Evolutionary conservation across 1,140 invertebrate species (phyloP), one percentile per base, ranked within the genome.

Genomic region (Steinernema khuongi): DNA sequence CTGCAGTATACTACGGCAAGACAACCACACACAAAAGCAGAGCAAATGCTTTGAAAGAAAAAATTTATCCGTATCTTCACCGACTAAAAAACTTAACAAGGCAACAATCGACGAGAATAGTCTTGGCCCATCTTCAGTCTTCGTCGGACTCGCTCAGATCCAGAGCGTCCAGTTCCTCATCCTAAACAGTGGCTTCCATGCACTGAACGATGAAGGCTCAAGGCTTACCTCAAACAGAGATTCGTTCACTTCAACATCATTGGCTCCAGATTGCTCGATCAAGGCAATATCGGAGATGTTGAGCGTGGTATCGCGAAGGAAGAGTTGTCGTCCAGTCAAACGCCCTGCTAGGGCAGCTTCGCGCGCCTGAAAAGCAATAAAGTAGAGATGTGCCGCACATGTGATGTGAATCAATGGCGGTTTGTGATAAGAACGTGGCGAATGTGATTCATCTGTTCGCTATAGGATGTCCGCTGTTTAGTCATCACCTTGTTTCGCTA

Each of bases 171-270:
- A 73, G 31, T 76, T 60, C 43, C 1, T 70, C 18, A 50, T 50
- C 67, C 36, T 44, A 74, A n/a, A 74, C 66, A 67, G n/a, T n/a
- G n/a, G n/a, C n/a, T 33, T 19, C 17, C 50, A 28, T 2, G 75
- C 17, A 22, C 31, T 31, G 74, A 71, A 36, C 19, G 26, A 43
- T 19, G 32, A 67, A 75, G 68, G 29, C 31, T 41, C 19, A 29
- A 74, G 77, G 68, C 70, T 68, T 71, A 75, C 73, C 71, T 78
- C 74, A 69, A 81, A 80, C n/a, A 79, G 36, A 17, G 70, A 72
- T 67, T 81, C 80, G 71, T 82, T 79, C 19, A 81, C 78, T 31
- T 81, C 78, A 18, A 80, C 75, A 60, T 73, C 79, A 31, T 79
- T 66, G 1, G 43, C 30, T 0, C 44, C 77, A 26, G 32, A 41